phyloP scores from a whole-genome alignment of 2,888 invertebrate species.

The Tetragonula carbonaria region DNA sequence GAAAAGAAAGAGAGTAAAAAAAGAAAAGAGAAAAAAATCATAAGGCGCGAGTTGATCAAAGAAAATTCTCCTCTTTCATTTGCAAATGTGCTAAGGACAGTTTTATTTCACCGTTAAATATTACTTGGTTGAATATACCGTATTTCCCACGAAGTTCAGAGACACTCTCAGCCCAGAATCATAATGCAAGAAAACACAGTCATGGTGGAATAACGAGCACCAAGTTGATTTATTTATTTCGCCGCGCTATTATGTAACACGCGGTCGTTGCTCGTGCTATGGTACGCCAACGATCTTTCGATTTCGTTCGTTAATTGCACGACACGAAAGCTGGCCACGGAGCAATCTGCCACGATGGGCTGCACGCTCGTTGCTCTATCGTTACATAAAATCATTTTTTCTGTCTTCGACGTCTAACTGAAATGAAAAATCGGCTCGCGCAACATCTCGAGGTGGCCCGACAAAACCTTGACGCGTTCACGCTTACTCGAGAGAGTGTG shows the following conservation, averaged over 20 bases:
- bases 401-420: background rate
- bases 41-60: too few relatives aligned
- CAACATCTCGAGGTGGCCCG: background rate
- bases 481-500: slow-evolving; percentile 51
- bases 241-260: slow-evolving; percentile 26
- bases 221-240: slow-evolving; percentile 38
- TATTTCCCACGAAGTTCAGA: slow-evolving; percentile 8
- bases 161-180: background rate
- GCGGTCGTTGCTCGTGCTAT: background rate
- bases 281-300: slow-evolving; percentile 19
- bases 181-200: background rate
- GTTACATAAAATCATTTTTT: slow-evolving; percentile 51
- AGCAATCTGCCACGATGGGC: slow-evolving; percentile 8
- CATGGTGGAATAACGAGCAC: slow-evolving; percentile 21
- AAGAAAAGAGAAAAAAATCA: too few relatives aligned
- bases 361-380: slow-evolving; percentile 7
- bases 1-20: too few relatives aligned
- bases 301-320: slow-evolving; percentile 50
- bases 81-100: background rate
- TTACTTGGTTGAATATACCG: background rate
- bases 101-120: background rate
- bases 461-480: slow-evolving; percentile 50
- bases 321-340: slow-evolving; percentile 10
- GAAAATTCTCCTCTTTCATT: background rate
- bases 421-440: slow-evolving; percentile 39